Conservation (phyloP, 2,797 vertebrate species). For the Ptychadena robeensis region DNA sequence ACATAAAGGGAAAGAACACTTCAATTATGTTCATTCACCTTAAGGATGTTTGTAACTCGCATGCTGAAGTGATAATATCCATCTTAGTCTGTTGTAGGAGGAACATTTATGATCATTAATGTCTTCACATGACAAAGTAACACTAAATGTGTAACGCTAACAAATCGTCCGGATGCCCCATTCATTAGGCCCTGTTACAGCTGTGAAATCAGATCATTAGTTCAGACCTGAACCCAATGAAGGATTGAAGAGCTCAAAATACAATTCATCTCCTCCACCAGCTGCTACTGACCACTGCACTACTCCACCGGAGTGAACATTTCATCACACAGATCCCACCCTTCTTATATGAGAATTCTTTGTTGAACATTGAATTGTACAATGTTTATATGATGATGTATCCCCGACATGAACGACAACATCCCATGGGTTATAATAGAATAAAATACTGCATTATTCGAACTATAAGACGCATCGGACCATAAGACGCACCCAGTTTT, state of each 20-base stretch:
- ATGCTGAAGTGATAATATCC: neutral
- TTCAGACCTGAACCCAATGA: neutral
- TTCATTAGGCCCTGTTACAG: neutral
- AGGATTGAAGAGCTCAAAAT: neutral
- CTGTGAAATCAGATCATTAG: neutral
- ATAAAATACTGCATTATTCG: no score
- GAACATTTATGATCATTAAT: neutral
- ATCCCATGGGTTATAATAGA: no score
- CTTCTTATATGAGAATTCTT: no score
- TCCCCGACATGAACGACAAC: no score
- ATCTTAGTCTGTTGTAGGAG: neutral
- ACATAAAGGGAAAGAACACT: no score
- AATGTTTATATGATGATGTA: no score
- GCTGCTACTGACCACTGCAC: neutral
- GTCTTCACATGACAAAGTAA: neutral
- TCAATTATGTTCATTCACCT: neutral
- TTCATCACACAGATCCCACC: no score
- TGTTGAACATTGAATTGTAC: no score
- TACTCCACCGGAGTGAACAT: no score
- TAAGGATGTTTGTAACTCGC: neutral
- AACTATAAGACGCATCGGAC: no score
- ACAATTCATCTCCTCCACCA: neutral
- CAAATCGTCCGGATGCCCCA: neutral
- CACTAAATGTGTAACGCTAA: neutral
- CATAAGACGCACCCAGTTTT: no score